phyloP scores from a whole-genome alignment of 2,888 invertebrate species.

The Euspilapteryx auroguttella region DNA sequence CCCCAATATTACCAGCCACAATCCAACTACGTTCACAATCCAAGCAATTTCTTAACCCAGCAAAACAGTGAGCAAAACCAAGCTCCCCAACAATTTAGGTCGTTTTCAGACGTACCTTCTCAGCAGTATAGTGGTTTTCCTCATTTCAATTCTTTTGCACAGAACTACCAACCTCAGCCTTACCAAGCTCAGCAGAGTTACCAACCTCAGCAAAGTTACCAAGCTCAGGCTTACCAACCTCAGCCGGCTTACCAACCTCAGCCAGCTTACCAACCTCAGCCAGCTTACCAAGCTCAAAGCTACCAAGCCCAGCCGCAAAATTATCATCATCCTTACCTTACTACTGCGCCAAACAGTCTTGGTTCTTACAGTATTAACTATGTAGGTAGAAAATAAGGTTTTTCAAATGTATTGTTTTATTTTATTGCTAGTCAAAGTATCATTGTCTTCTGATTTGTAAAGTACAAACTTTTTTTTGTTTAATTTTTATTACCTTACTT shows the following conservation, averaged over 20 bases:
- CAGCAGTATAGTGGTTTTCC: too few species aligned
- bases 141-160: slow-evolving; percentile 26
- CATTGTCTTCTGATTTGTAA: too few species aligned
- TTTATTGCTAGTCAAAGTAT: too few species aligned
- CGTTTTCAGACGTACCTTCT: slow-evolving; percentile 15
- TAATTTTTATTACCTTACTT: too few species aligned
- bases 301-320: slow-evolving; percentile 18
- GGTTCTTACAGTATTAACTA: too few species aligned
- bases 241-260: slow-evolving; percentile 14
- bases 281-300: too few species aligned
- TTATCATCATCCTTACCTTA: too few species aligned
- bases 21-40: slow-evolving; percentile 12
- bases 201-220: slow-evolving; percentile 22
- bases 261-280: slow-evolving; percentile 20
- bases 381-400: too few species aligned
- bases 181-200: slow-evolving; percentile 28
- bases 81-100: slow-evolving; percentile 6
- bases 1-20: slow-evolving; percentile 8
- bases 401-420: too few species aligned
- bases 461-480: too few species aligned
- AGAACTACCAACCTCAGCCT: slow-evolving; percentile 41
- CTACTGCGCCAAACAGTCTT: too few species aligned
- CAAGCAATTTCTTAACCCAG: slow-evolving; percentile 19
- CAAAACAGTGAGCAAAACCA: slow-evolving; percentile 27
- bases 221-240: too few species aligned